Base-by-base conservation (phyloP, 2,888 invertebrate genomes). In the Mongoloraphidia duomilia region DNA sequence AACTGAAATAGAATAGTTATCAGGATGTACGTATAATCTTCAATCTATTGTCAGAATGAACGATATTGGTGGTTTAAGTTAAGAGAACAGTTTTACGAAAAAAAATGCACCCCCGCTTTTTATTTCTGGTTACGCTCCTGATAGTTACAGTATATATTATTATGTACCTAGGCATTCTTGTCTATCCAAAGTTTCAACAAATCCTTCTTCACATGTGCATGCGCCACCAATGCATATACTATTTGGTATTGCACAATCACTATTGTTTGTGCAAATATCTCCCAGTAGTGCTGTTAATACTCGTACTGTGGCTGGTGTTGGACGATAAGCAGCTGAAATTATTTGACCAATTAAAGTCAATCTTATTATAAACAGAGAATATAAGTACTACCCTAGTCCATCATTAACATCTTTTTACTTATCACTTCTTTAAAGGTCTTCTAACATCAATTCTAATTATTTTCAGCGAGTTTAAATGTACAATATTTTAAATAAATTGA, bases 181-280 rank as follows among this genome's bases (percentile, higher is more conserved):
- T 50, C 80, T 70, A 61, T 82, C 79, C 44, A 75, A 68, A 34
- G 78, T 77, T 58, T 79, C 76, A 11, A 75, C 70, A 63, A 73
- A 78, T 34, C 83, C 82, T 8, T 77, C 75, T 43, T 76, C 71
- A 61, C 91, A 91, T 46, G 78, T 75, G 61, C 90, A 90, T 10
- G 84, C 80, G 1, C 84, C 84, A 47, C 75, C 71, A 1, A 79
- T 72, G 65, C 90, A 90, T 52, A 77, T 73, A 51, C 86, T 85
- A 60, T 84, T 79, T 8, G 79, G 75, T 45, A 84, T 82, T 17
- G 72, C 64, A 64, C 84, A 84, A 61, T 83, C 80, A 34, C 71
- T 69, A 60, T 78, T 75, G 52, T 79, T 77, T 12, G 77, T 73
- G 66, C 90, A 91, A 36, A 85, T 68, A 63, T 89, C 89, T 9